A percentile compares a stretch with the other conserved stretches of the same genome.
Conservation (phyloP, 2,113 vertebrate genomes). For the Mesocricetus auratus region DNA sequence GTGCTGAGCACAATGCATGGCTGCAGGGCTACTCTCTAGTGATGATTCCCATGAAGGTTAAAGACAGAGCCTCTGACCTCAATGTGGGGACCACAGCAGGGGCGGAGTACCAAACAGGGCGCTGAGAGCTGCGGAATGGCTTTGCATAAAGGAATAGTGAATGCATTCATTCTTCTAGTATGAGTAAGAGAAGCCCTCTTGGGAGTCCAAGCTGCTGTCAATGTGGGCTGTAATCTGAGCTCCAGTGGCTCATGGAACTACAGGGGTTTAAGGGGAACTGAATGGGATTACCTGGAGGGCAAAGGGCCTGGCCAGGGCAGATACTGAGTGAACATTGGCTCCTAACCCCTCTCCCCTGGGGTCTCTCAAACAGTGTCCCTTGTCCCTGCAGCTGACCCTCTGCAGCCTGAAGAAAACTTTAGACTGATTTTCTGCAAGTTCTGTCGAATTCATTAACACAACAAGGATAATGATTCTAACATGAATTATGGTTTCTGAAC, state of each 20-base stretch:
- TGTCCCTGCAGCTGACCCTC: not conserved
- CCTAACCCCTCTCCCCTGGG: not conserved
- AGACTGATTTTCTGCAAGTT: slow-evolving; percentile 21
- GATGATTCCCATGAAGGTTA: not conserved
- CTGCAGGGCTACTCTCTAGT: not conserved
- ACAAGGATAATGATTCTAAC: not conserved
- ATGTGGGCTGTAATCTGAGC: slow-evolving; percentile 47
- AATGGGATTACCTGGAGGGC: slow-evolving; percentile 40
- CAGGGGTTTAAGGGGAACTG: slow-evolving; percentile 13
- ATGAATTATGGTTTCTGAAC: not conserved
- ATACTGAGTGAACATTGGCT: slow-evolving; percentile 23
- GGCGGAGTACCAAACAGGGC: not conserved
- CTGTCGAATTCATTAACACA: slow-evolving; percentile 60
- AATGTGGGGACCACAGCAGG: not conserved
- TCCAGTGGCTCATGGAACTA: not conserved
- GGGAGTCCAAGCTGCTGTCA: slow-evolving; percentile 18
- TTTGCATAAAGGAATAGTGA: slow-evolving; percentile 40
- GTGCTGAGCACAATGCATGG: not conserved
- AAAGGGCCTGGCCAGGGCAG: slow-evolving; percentile 32
- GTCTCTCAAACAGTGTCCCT: not conserved
- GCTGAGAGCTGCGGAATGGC: not conserved
- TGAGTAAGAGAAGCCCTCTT: slow-evolving; percentile 13
- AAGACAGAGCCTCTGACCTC: not conserved
- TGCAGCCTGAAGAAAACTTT: not conserved
- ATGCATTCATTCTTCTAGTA: slow-evolving; percentile 40